These are phyloP conservation scores for Caenorhabditis plicata DNA, from an alignment of 2,888 invertebrate genomes.

Conservation along the genomic window DNA sequence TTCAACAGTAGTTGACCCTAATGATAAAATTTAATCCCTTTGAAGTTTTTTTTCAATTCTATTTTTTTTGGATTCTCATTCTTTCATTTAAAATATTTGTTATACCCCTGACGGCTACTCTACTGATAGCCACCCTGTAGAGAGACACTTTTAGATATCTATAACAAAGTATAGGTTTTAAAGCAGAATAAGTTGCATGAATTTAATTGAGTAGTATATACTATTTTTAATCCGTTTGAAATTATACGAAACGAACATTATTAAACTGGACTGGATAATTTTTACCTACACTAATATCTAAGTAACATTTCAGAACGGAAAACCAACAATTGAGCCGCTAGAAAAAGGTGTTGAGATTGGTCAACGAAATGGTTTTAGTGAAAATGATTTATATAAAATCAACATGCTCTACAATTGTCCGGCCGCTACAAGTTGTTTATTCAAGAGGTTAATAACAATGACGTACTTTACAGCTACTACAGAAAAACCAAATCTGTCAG, in stretches of 20 bases:
- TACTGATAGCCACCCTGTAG: too few relatives aligned
- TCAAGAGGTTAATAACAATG: too few relatives aligned
- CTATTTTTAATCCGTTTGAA: too few relatives aligned
- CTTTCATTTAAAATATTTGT: neutral
- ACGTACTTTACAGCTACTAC: conserved; percentile 12
- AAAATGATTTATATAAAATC: conserved; percentile 64
- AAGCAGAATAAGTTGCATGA: too few relatives aligned
- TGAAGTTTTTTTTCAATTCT: neutral
- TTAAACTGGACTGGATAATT: neutral
- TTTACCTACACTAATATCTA: neutral
- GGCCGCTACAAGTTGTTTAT: too few relatives aligned
- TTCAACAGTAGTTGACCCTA: neutral
- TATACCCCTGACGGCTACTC: too few relatives aligned
- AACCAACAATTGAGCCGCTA: conserved; percentile 59
- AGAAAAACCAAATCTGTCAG: conserved; percentile 5
- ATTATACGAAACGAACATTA: too few relatives aligned
- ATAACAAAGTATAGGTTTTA: too few relatives aligned
- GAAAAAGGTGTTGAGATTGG: conserved; percentile 58
- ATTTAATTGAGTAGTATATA: too few relatives aligned
- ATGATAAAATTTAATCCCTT: too few relatives aligned
- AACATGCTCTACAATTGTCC: conserved; percentile 66
- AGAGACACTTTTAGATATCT: too few relatives aligned
- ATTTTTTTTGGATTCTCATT: conserved; percentile 1
- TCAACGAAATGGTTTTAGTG: conserved; percentile 62
- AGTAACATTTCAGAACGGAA: conserved; percentile 57